phyloP scores from a whole-genome alignment of 2,888 invertebrate species.

The Subacronicta megacephala region DNA sequence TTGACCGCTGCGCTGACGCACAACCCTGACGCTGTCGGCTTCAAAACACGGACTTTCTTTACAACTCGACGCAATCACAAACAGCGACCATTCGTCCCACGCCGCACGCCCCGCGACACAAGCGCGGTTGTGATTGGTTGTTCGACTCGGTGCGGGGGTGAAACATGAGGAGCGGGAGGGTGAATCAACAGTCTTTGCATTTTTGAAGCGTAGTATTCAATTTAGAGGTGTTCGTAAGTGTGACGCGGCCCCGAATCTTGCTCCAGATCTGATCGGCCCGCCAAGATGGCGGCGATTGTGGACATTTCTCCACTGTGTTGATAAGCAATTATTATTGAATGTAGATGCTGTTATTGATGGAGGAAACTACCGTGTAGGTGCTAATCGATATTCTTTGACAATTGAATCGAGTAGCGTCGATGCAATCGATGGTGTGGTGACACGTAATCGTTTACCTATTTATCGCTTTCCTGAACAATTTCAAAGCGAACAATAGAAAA shows the following conservation, averaged over 20 bases:
- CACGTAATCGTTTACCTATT: not conserved
- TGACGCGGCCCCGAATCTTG: slow-evolving; percentile 76
- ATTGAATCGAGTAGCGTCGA: not conserved
- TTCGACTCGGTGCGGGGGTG: not conserved
- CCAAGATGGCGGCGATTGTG: slow-evolving; percentile 54
- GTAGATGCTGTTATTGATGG: not conserved
- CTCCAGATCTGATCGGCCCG: slow-evolving; percentile 64
- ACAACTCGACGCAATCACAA: slow-evolving; percentile 7
- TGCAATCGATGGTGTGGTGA: not conserved
- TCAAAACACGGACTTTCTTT: slow-evolving; percentile 73
- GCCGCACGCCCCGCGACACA: not conserved
- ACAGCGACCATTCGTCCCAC: not conserved
- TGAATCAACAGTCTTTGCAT: not conserved
- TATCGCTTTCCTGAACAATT: no score
- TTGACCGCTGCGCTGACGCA: slow-evolving; percentile 56
- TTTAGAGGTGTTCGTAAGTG: slow-evolving; percentile 61
- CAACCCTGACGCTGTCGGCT: slow-evolving; percentile 38
- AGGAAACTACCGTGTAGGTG: not conserved
- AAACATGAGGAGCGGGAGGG: not conserved
- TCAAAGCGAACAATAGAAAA: no score
- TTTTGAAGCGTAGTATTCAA: not conserved
- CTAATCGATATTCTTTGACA: not conserved
- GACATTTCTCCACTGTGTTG: slow-evolving; percentile 21
- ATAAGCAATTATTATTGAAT: slow-evolving; percentile 18
- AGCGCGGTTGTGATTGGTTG: not conserved